Evolutionary conservation across 2,888 invertebrate species (phyloP), one percentile per base, ranked within the genome.

Genomic region (Theretra japonica): DNA sequence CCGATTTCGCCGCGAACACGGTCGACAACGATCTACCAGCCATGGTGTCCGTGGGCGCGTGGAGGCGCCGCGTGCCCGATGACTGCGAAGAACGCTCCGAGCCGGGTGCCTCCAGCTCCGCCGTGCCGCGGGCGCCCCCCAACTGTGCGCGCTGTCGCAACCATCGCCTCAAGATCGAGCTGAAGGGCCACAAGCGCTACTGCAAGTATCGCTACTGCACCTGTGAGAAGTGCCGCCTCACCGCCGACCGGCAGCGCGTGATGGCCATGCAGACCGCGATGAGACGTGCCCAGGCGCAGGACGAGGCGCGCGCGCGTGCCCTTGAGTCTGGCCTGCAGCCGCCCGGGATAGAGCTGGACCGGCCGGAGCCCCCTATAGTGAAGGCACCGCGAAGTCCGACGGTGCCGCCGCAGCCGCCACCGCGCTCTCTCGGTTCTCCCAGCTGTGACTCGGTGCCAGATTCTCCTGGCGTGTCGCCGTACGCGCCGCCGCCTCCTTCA

Each of bases 111-210:
- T 92, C 92, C 83, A 92, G 96, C 88, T 95, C 96, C 72, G 90
- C 94, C 72, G 95, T 95, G 68, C 96, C 97, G 21, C 96, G 98
- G 73, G 97, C 97, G 75, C 97, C 98, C 8, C 98, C 98, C 23
- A 98, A 98, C 92, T 99, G 98, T 90, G 98, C 98, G 62, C 96
- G 98, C 41, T 99, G 99, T 90, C 95, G 98, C 74, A 98, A 98
- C 94, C 99, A 99, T 91, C 96, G 97, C n/a, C 95, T 97, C 85
- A 97, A 97, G 89, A 97, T 98, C 79, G 96, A 96, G 89, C 95
- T 98, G 77, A 98, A 98, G 91, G 98, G 98, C 21, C 99, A 99
- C 95, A 99, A 99, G 90, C 95, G 98, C 48, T 98, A 98, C 92
- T 99, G 99, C 95, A 96, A 96, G 84, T 98, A 95, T 92, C 96